Evolutionary conservation across 1,140 invertebrate species (phyloP), one percentile per base, ranked within the genome.

Genomic region (Aphelinus atriplicis): DNA sequence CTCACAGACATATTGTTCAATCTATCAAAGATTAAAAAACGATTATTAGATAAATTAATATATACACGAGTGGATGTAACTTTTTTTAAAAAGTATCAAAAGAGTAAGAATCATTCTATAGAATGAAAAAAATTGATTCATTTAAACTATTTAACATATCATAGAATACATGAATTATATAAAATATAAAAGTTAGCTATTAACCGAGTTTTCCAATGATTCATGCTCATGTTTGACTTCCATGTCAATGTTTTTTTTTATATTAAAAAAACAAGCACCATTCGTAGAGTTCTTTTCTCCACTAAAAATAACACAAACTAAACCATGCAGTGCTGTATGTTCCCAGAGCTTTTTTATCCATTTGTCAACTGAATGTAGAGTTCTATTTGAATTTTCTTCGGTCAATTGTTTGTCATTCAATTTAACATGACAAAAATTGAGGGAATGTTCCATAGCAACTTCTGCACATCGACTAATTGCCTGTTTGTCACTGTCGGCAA

Each of bases 341-440:
- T 90, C 83, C 90, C 91, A 93, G 70, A 94, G 79, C 67, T 89
- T 89, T 48, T 89, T 79, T 10, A 93, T 87, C 90, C 92, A 92
- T 66, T 89, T 89, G 82, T 94, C 91, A 55, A 94, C 80, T 60
- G 81, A 89, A 26, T 73, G 78, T 48, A 90, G 87, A 4, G 86
- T 89, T 58, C 89, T 88, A 43, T 85, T 82, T 1, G 85, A 67
- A 43, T 84, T 84, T 61, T 88, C 84, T 7, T 87, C 50, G 48
- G 80, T 62, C 48, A 89, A 83, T 65, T 88, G 77, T n/a, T 87
- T 79, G 48, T 85, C 78, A 0, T 78, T 78, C 26, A 91, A 82
- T 47, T 88, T 89, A 7, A 93, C 76, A 82, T 92, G 91, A 47
- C 90, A 90, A 82, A 94, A 89, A 58, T 90, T 90, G 67, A 94